phyloP scores from a whole-genome alignment of 1,140 invertebrate species.

The Drosophila parvula region DNA sequence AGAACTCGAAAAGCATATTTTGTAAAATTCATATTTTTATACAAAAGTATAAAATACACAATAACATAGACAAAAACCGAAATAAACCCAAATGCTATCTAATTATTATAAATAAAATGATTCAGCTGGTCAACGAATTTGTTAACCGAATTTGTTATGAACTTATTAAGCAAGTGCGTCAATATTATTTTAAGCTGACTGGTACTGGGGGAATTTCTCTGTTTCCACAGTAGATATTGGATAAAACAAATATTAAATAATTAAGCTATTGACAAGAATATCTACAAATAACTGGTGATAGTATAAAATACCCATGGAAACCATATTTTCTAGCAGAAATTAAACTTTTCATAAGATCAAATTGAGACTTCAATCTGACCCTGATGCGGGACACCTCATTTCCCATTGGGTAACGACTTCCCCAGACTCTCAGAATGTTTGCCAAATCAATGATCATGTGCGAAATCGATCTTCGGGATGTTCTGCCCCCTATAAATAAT shows the following conservation, averaged over 20 bases:
- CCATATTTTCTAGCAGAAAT: background rate
- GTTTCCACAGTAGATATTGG: slow-evolving; percentile 1
- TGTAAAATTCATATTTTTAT: background rate
- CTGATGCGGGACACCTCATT: slow-evolving; percentile 36
- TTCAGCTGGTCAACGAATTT: slow-evolving; percentile 33
- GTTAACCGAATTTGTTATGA: slow-evolving; percentile 44
- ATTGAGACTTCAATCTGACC: slow-evolving; percentile 34
- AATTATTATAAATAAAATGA: slow-evolving; percentile 43
- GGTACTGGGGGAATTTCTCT: slow-evolving; percentile 13
- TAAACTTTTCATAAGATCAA: background rate
- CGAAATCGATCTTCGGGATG: slow-evolving; percentile 62
- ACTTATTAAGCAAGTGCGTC: slow-evolving; percentile 47
- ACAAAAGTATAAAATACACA: background rate
- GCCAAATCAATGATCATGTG: slow-evolving; percentile 73
- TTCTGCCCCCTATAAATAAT: slow-evolving; percentile 65
- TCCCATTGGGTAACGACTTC: slow-evolving; percentile 58
- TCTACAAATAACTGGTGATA: background rate
- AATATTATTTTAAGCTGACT: slow-evolving; percentile 39
- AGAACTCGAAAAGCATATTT: no score
- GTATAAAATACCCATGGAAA: background rate
- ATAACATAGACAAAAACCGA: background rate
- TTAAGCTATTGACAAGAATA: background rate
- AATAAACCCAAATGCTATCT: background rate
- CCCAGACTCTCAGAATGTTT: slow-evolving; percentile 59
- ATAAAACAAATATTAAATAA: no score